A percentile compares a stretch with the other conserved stretches of the same genome.
Conservation (phyloP, 2,113 vertebrate species). For the Chionodraco myersi region DNA sequence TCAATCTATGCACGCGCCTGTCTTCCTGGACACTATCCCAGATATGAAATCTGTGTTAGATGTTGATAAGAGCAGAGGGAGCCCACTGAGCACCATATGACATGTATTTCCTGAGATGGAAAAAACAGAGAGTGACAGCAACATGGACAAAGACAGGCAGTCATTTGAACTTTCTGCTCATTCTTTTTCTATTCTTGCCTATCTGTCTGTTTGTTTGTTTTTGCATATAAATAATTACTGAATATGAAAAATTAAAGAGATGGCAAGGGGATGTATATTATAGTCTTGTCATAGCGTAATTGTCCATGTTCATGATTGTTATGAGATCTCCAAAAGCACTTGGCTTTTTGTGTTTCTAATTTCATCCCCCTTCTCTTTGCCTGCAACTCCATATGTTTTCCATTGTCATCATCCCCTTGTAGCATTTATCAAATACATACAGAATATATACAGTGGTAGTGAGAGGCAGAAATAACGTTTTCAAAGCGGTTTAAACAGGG, state of each 20-base stretch:
- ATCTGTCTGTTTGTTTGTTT: not conserved
- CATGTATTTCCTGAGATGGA: constrained; percentile 43
- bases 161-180: not conserved
- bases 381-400: constrained; percentile 16
- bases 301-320: not conserved
- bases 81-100: constrained; percentile 67
- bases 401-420: not conserved
- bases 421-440: constrained; percentile 10
- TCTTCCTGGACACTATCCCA: constrained; percentile 65
- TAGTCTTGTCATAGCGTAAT: not conserved
- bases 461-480: not conserved
- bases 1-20: constrained; percentile 17
- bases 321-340: constrained; percentile 13
- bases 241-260: not conserved
- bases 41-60: constrained; percentile 65
- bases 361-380: not conserved
- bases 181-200: constrained; percentile 1
- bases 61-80: constrained; percentile 58
- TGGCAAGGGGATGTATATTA: not conserved
- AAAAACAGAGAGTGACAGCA: constrained; percentile 7
- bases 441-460: not conserved
- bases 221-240: not conserved
- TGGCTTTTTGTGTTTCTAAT: constrained; percentile 21
- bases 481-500: not conserved
- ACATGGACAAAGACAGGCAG: not conserved